These are phyloP conservation scores for Pelecanus crispus DNA, from an alignment of 2,113 vertebrate genomes.

Conservation along the genomic window DNA sequence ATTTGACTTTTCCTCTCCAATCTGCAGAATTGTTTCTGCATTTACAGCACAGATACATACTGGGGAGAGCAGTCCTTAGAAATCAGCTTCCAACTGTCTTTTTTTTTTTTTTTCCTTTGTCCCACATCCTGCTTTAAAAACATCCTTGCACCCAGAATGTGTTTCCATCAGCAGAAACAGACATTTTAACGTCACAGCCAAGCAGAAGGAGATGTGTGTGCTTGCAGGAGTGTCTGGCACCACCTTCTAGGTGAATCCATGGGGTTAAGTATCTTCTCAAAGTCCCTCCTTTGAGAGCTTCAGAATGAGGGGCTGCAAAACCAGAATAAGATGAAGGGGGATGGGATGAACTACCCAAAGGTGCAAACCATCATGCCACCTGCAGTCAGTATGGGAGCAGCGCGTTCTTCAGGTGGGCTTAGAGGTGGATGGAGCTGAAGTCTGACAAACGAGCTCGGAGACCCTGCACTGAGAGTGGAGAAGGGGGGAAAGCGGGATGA, in stretches of 20 bases:
- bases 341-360: rapidly evolving
- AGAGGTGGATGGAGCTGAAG: background rate
- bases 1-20: background rate
- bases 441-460: background rate
- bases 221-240: background rate
- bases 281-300: background rate
- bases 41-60: background rate
- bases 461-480: background rate
- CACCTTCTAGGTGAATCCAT: background rate
- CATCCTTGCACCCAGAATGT: background rate
- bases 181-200: background rate
- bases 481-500: background rate
- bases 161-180: background rate
- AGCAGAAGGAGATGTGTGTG: background rate
- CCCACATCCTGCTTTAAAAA: background rate
- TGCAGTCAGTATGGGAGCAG: rapidly evolving
- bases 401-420: rapidly evolving
- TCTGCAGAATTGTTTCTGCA: background rate
- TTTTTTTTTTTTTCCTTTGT: background rate
- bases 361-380: background rate
- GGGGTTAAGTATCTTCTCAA: background rate
- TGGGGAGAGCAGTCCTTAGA: background rate
- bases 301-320: background rate
- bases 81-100: background rate
- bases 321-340: background rate